Conservation (phyloP, 2,888 invertebrate species). For the Cacoxenus indagator region DNA sequence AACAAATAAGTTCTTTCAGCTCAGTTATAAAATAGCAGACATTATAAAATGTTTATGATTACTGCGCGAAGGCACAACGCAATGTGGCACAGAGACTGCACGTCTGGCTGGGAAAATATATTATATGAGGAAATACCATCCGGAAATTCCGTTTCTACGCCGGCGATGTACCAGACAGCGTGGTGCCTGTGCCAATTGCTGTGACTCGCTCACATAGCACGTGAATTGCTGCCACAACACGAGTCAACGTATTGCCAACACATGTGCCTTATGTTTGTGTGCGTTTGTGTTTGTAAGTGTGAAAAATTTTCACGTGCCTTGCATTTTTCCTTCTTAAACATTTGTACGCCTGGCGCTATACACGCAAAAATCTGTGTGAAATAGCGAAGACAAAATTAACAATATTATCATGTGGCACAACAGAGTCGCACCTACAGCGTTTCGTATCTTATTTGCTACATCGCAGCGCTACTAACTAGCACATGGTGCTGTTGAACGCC, state of each 20-base stretch:
- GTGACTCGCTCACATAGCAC: not conserved
- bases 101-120: constrained; percentile 25
- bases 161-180: constrained; percentile 30
- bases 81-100: not conserved
- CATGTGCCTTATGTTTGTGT: constrained; percentile 45
- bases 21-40: constrained; percentile 54
- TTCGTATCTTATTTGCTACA: no score
- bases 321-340: constrained; percentile 46
- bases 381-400: constrained; percentile 35
- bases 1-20: not conserved
- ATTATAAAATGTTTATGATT: constrained; percentile 35
- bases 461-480: not conserved
- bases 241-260: constrained; percentile 40
- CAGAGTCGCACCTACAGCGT: constrained; percentile 53
- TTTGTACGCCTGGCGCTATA: constrained; percentile 51
- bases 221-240: constrained; percentile 34
- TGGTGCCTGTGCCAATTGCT: constrained; percentile 35
- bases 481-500: constrained; percentile 30
- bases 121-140: constrained; percentile 33
- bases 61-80: constrained; percentile 36
- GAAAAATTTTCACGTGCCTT: constrained; percentile 42
- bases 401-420: constrained; percentile 57
- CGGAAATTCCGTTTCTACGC: constrained; percentile 39
- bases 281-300: constrained; percentile 51
- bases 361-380: constrained; percentile 40